phyloP scores from a whole-genome alignment of 2,113 vertebrate species.

The Balaeniceps rex region DNA sequence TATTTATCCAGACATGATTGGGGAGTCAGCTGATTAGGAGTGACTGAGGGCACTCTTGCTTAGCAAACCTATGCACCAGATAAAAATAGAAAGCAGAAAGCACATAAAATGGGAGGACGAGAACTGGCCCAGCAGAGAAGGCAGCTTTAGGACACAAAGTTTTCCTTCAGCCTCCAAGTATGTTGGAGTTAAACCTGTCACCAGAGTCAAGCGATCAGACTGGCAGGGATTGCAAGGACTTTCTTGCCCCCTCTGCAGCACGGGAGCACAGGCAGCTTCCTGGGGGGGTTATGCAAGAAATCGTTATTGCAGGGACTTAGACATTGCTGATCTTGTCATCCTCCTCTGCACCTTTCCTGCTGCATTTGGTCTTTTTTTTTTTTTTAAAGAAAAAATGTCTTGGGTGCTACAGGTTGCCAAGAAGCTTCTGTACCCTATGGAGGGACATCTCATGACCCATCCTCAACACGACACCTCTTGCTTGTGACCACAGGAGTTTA shows the following conservation, averaged over 20 bases:
- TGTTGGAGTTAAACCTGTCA: neutral
- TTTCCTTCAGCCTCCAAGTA: neutral
- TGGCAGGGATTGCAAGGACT: neutral
- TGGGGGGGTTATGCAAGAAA: neutral
- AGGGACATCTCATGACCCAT: neutral
- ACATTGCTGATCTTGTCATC: neutral
- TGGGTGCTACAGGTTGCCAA: neutral
- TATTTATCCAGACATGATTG: neutral
- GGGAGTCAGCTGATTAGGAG: conserved; percentile 3
- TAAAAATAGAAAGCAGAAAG: conserved; percentile 1
- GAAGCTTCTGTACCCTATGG: neutral
- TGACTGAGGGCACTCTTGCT: neutral
- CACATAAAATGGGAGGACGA: neutral
- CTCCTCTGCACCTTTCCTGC: neutral
- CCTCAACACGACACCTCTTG: neutral
- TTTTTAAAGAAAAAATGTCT: too few relatives aligned
- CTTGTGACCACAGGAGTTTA: accelerated
- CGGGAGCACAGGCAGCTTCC: neutral
- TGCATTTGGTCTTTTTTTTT: neutral
- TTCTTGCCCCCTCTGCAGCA: neutral
- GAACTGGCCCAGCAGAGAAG: neutral
- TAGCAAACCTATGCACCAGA: conserved; percentile 1
- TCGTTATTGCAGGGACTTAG: neutral
- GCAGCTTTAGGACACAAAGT: neutral
- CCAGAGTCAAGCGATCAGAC: neutral